Evolutionary conservation across 2,888 invertebrate species (phyloP).

Genomic region (Perdita meconis): DNA sequence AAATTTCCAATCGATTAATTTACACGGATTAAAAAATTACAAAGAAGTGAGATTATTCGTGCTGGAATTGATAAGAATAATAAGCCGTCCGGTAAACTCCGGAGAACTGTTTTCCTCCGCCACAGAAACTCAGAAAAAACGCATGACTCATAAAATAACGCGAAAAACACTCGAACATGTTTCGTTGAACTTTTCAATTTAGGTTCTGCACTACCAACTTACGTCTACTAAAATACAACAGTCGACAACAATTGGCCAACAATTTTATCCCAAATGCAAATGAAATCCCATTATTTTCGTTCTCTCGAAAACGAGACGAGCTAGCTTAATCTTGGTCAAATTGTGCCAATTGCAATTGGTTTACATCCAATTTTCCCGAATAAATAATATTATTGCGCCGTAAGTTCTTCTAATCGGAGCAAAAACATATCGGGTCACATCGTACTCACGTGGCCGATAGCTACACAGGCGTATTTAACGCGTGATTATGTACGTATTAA

Average conservation of each 20-base stretch:
- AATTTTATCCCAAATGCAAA: no score
- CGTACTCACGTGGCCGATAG: constrained; percentile 64
- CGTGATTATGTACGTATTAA: background rate
- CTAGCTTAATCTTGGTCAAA: background rate
- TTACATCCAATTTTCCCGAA: constrained; percentile 46
- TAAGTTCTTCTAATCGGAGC: constrained; percentile 54
- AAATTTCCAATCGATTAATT: constrained; percentile 6
- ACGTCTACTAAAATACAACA: background rate
- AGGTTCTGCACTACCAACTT: background rate
- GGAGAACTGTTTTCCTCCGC: background rate
- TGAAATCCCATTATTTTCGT: no score
- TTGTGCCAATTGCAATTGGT: constrained; percentile 31
- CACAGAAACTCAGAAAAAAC: constrained; percentile 8
- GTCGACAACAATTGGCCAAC: no score
- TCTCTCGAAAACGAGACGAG: background rate
- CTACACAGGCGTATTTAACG: background rate
- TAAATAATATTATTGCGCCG: constrained; percentile 56
- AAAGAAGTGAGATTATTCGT: no score
- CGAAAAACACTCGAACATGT: background rate
- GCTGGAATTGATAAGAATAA: no score
- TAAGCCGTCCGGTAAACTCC: background rate
- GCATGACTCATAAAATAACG: constrained; percentile 21
- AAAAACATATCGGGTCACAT: constrained; percentile 56
- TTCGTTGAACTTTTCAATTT: no score
- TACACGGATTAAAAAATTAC: no score